A percentile compares a stretch with the other conserved stretches of the same genome.
phyloP scores from a whole-genome alignment of 2,888 invertebrate species.

The Drosophila trichaetosa region DNA sequence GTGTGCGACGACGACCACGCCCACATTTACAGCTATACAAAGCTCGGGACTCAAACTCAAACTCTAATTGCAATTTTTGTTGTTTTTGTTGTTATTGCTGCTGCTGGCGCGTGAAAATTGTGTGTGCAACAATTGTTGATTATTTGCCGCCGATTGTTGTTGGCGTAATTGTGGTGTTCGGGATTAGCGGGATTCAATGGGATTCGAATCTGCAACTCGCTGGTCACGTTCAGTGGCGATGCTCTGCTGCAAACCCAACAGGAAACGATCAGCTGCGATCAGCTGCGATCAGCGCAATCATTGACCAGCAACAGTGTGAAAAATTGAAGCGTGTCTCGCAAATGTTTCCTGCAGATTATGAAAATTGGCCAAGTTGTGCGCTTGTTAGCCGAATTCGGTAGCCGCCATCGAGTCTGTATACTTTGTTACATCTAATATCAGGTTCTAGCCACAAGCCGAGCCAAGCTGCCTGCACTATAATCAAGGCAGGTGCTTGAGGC shows the following conservation, averaged over 20 bases:
- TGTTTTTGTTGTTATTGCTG: conserved; percentile 22
- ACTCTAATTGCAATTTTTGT: conserved; percentile 48
- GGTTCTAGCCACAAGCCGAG: neutral
- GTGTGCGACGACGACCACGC: conserved; percentile 49
- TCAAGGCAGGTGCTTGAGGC: neutral
- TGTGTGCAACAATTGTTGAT: conserved; percentile 21
- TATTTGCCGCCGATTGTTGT: conserved; percentile 27
- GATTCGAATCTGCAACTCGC: conserved; percentile 1
- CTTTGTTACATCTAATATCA: conserved; percentile 7
- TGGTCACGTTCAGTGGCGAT: conserved; percentile 66
- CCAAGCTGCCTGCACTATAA: neutral
- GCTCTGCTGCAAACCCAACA: conserved; percentile 38
- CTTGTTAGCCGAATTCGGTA: conserved; percentile 11
- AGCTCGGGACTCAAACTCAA: conserved; percentile 13
- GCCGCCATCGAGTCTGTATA: neutral
- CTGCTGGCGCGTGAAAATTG: conserved; percentile 59
- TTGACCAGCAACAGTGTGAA: conserved; percentile 52
- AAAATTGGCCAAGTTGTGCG: neutral
- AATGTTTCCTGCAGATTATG: neutral
- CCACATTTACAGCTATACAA: conserved; percentile 54
- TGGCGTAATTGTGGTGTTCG: conserved; percentile 31
- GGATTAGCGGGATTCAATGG: neutral
- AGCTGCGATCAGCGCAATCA: conserved; percentile 46
- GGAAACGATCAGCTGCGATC: too few species aligned
- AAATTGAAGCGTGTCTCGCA: conserved; percentile 30